A percentile compares a stretch with the other conserved stretches of the same genome.
phyloP scores from a whole-genome alignment of 2,113 vertebrate genomes.

The Saguinus midas region DNA sequence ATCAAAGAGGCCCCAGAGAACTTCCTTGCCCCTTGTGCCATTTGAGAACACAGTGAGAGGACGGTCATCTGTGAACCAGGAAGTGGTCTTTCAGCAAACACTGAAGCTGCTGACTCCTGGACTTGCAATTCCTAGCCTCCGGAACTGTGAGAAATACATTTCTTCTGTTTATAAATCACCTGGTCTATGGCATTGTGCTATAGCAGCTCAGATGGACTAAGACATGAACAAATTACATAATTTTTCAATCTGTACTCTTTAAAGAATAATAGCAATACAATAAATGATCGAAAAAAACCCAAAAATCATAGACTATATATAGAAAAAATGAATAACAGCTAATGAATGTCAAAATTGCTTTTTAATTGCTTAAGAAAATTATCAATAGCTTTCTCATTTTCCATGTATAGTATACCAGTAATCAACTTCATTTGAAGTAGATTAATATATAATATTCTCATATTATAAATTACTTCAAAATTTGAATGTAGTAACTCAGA shows the following conservation, averaged over 20 bases:
- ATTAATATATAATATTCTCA: background rate
- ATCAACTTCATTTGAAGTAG: background rate
- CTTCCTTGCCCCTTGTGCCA: too few relatives aligned
- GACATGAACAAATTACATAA: background rate
- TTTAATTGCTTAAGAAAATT: background rate
- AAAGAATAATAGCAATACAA: background rate
- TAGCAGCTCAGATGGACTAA: background rate
- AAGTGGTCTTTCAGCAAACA: background rate
- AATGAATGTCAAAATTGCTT: background rate
- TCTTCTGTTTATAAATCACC: background rate
- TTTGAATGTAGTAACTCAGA: background rate
- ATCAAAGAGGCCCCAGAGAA: background rate
- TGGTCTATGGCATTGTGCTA: background rate
- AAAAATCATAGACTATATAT: too few relatives aligned
- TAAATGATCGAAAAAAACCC: background rate
- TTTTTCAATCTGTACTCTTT: background rate
- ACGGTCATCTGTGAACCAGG: too few relatives aligned
- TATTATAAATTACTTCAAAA: background rate
- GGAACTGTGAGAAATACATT: background rate
- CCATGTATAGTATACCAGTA: background rate
- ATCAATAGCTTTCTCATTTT: background rate
- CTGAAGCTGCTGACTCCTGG: background rate
- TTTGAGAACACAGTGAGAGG: too few relatives aligned
- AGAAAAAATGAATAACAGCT: background rate
- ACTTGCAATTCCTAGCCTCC: too few relatives aligned